These are phyloP conservation scores for Rousettus madagascariensis DNA, from an alignment of 2,797 vertebrate species.

Conservation along the genomic window DNA sequence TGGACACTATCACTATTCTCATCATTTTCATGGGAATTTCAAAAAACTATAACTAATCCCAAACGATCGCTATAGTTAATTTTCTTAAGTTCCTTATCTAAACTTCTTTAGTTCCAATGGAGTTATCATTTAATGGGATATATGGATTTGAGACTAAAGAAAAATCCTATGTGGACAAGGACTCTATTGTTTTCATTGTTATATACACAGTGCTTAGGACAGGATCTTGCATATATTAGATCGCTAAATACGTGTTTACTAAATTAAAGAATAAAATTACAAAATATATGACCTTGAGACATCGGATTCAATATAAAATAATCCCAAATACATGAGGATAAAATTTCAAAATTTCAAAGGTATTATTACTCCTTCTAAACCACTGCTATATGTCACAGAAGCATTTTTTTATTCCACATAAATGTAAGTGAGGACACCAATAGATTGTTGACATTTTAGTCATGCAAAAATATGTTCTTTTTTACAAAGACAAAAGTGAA, in stretches of 20 bases:
- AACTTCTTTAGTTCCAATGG: neutral
- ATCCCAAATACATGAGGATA: neutral
- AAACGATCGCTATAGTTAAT: neutral
- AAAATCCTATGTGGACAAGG: neutral
- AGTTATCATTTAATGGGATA: neutral
- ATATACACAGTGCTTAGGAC: neutral
- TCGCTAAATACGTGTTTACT: neutral
- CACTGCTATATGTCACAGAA: neutral
- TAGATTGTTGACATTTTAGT: neutral
- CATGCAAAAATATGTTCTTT: neutral
- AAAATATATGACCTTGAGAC: neutral
- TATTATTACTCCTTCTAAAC: neutral
- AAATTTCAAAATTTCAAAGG: neutral
- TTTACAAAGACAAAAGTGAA: neutral
- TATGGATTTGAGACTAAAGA: neutral
- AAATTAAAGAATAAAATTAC: neutral
- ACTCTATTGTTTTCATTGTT: neutral
- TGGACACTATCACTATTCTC: rapidly evolving
- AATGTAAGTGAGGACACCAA: neutral
- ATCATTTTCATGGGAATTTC: neutral
- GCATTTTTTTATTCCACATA: neutral
- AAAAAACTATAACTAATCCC: neutral
- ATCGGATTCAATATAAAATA: neutral
- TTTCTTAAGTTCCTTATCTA: neutral
- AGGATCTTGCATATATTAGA: neutral